Evolutionary conservation across 2,113 vertebrate species (phyloP).

Genomic region (Anarrhichthys ocellatus): DNA sequence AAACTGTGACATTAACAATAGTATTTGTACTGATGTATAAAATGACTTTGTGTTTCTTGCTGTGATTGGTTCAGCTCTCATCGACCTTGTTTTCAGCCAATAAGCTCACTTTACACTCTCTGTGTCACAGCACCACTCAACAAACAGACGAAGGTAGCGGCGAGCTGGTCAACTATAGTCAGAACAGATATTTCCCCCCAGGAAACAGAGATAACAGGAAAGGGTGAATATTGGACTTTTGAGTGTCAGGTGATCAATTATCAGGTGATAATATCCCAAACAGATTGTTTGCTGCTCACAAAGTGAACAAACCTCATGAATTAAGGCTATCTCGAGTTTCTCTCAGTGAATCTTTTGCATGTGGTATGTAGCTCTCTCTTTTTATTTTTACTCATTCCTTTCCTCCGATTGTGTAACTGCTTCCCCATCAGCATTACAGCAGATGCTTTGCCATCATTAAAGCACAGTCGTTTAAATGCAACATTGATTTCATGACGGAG

Average conservation of each 20-base stretch:
- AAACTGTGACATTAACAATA: too few species aligned
- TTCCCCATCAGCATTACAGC: not conserved
- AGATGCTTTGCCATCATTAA: constrained; percentile 14
- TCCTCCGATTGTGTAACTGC: constrained; percentile 9
- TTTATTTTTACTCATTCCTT: not conserved
- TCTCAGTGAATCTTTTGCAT: not conserved
- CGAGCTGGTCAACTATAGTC: too few species aligned
- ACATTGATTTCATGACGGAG: not conserved
- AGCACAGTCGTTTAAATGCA: constrained; percentile 5
- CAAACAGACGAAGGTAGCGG: too few species aligned
- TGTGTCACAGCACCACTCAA: not conserved
- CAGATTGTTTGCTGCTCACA: not conserved
- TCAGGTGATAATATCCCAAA: not conserved
- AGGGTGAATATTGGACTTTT: not conserved
- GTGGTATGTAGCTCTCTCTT: too few species aligned
- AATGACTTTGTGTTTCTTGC: too few species aligned
- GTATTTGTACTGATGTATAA: too few species aligned
- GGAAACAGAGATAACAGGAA: not conserved
- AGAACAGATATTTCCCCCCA: too few species aligned
- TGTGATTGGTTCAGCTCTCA: too few species aligned
- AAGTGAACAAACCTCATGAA: not conserved
- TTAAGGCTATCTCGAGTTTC: too few species aligned
- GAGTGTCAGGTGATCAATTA: not conserved
- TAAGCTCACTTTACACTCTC: too few species aligned
- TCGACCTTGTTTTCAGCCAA: too few species aligned